A percentile compares a stretch with the other conserved stretches of the same genome.
phyloP scores from a whole-genome alignment of 2,797 vertebrate species.

The Syngnathus acus region DNA sequence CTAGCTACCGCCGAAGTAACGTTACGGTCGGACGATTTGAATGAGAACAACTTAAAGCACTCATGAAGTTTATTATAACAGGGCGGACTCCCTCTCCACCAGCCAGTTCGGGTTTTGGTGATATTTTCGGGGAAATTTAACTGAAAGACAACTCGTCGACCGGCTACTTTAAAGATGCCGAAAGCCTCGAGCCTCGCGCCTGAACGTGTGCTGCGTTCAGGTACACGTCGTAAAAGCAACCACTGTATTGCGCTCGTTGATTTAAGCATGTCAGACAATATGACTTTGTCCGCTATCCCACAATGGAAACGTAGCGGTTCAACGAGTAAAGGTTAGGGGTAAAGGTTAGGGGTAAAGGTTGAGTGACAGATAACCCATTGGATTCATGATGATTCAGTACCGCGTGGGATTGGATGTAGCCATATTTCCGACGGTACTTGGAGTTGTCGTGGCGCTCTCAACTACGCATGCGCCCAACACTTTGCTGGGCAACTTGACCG shows the following conservation, averaged over 20 bases:
- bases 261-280: too few species aligned
- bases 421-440: not conserved
- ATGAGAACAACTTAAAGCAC: not conserved
- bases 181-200: not conserved
- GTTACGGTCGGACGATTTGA: not conserved
- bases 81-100: not conserved
- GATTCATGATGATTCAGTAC: not conserved
- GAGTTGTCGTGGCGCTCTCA: slow-evolving; percentile 25
- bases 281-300: not conserved
- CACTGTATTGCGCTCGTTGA: too few species aligned
- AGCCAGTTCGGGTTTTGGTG: not conserved
- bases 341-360: not conserved
- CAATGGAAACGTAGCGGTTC: not conserved
- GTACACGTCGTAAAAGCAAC: slow-evolving; percentile 5
- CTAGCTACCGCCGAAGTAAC: not conserved
- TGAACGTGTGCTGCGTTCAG: slow-evolving; percentile 11
- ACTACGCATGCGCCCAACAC: slow-evolving; percentile 49
- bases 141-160: not conserved
- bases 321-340: not conserved
- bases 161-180: not conserved
- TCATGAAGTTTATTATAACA: not conserved
- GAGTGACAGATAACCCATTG: not conserved
- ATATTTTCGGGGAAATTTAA: not conserved
- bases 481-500: slow-evolving; percentile 45
- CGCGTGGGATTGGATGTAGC: not conserved